Evolutionary conservation across 64 coral and sea anemone genomes (phyloP), one percentile per base, ranked within the genome.

Genomic region (Actinia tenebrosa): DNA sequence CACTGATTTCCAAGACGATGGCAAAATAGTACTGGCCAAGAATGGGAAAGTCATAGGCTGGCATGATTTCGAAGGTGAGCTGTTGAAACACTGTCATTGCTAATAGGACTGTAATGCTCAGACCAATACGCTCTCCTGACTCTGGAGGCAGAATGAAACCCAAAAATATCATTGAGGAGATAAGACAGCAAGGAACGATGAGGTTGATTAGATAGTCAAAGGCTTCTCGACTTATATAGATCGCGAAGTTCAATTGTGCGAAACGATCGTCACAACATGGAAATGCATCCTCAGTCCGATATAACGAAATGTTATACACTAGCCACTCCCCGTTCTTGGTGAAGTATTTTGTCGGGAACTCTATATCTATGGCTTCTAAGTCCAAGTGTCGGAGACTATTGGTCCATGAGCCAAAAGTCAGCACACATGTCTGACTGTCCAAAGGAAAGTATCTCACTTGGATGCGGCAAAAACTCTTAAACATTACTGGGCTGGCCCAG

Each of bases 81-180:
- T 96, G 94, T 37, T 96, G 94, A 61, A 96, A 96, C 0, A 96
- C 94, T 2, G 94, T 96, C 94, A 96, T 96, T 2, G 94, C 94
- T 56, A 96, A 62, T 20, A 96, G 52, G 1, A 96, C 94, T 3
- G 94, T 96, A 4, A 96, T 96, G 58, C 94, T 96, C 15, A 96
- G 66, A 16, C 94, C 94, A 9, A 96, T 96, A 3, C 94, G 81
- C 82, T 96, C 94, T 10, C 94, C 94, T 55, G 94, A 96, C 50
- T 96, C 94, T 3, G 94, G 94, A 19, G 94, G 94, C 18, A 96
- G 53, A 7, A 96, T 83, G 44, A 96, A 96, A 5, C 94, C 94
- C 26, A 96, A 77, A 64, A 96, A 96, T 26, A 96, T 96, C 94
- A 96, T 96, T 11, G 94, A 96, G 14, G 94, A 96, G 17, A 96